Evolutionary conservation across 1,140 invertebrate species (phyloP).

Genomic region (Catajapyx aquilonaris): DNA sequence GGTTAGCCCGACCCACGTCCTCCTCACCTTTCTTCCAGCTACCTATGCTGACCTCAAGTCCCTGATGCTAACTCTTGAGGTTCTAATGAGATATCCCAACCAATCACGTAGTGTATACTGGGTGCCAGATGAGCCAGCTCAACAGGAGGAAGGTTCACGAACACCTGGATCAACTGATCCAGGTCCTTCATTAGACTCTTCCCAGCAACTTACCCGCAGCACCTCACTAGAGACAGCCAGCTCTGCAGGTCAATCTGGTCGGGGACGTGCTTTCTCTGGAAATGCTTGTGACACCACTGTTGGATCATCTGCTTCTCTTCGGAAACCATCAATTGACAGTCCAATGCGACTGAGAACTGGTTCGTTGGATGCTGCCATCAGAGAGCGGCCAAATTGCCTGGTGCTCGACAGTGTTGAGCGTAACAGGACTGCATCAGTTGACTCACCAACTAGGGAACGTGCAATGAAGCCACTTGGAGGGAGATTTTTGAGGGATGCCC

Average conservation of each 20-base stretch:
- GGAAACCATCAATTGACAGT: constrained; percentile 8
- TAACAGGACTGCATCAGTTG: constrained; percentile 10
- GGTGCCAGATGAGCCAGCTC: neutral
- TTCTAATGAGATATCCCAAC: neutral
- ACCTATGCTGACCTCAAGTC: constrained; percentile 30
- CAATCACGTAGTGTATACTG: neutral
- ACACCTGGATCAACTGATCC: no score
- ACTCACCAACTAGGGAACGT: constrained; percentile 9
- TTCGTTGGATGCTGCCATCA: constrained; percentile 10
- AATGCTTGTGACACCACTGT: no score
- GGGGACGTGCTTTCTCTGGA: neutral
- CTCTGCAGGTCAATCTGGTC: neutral
- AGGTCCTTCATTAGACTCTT: neutral
- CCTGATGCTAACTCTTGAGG: constrained; percentile 17
- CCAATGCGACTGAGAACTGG: constrained; percentile 8
- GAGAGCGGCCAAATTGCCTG: constrained; percentile 1
- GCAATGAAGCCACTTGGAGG: constrained; percentile 1
- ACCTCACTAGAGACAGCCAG: neutral
- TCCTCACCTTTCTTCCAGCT: constrained; percentile 45
- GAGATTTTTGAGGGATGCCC: neutral
- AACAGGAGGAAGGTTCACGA: neutral
- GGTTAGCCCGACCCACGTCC: constrained; percentile 33
- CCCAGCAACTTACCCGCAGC: no score
- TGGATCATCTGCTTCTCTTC: neutral
- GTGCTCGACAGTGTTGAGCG: constrained; percentile 2